These are phyloP conservation scores for Dichetophora obliterata DNA, from an alignment of 2,888 invertebrate species.

Conservation along the genomic window DNA sequence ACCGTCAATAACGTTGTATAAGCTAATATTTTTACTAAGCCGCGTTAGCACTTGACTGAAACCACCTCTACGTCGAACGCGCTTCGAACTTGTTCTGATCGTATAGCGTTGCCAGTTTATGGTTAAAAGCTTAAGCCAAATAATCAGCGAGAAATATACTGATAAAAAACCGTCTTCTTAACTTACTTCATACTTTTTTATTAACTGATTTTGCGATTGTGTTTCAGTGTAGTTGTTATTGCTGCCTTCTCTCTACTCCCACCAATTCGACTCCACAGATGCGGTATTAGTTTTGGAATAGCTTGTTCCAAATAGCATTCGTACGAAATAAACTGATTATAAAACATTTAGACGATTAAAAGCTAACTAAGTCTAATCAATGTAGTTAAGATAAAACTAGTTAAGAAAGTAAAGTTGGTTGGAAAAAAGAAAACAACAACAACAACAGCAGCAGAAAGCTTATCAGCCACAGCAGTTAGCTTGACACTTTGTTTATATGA, in stretches of 20 bases:
- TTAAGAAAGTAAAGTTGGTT: background rate
- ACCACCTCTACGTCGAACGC: slow-evolving; percentile 59
- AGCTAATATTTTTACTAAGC: background rate
- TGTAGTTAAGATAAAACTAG: background rate
- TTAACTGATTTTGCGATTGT: slow-evolving; percentile 9
- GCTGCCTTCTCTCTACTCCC: background rate
- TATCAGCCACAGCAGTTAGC: too few relatives aligned
- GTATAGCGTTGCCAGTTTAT: slow-evolving; percentile 53
- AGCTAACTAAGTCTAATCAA: background rate
- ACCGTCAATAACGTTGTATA: background rate
- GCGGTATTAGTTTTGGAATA: background rate
- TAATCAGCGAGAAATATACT: slow-evolving; percentile 12
- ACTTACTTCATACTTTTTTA: background rate
- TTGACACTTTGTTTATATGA: too few relatives aligned
- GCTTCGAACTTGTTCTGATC: slow-evolving; percentile 66
- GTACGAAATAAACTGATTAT: background rate
- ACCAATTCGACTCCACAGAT: too few relatives aligned
- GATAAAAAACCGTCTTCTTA: slow-evolving; percentile 27
- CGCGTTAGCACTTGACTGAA: slow-evolving; percentile 26
- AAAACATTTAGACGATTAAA: background rate
- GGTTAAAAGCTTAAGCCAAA: slow-evolving; percentile 57
- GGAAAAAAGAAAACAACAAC: too few relatives aligned
- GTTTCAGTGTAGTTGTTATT: slow-evolving; percentile 4
- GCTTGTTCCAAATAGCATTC: background rate
- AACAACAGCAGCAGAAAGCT: too few relatives aligned